Evolutionary conservation across 2,113 vertebrate genomes (phyloP).

Genomic region (Oreochromis spilurus): DNA sequence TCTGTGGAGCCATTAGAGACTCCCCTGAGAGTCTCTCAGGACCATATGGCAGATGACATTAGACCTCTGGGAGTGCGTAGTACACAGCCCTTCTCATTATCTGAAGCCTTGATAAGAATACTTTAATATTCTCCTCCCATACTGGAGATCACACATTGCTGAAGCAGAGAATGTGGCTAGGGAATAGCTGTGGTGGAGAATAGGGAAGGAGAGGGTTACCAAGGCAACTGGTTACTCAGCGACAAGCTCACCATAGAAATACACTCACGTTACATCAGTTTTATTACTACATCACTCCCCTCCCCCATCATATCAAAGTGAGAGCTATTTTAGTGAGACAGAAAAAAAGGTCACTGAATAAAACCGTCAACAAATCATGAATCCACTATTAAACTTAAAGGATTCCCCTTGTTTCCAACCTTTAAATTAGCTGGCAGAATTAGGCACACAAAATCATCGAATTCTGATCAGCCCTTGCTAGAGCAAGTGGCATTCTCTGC

Average conservation of each 20-base stretch:
- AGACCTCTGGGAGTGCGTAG: background rate
- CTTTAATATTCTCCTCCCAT: constrained; percentile 31
- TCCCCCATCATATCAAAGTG: constrained; percentile 8
- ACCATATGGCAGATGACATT: constrained; percentile 11
- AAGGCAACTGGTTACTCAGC: constrained; percentile 68
- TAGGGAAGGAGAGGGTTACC: constrained; percentile 43
- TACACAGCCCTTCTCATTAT: constrained; percentile 12
- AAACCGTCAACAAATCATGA: background rate
- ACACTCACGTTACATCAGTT: constrained; percentile 53
- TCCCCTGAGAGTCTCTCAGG: constrained; percentile 1
- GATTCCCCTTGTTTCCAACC: background rate
- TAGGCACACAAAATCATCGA: background rate
- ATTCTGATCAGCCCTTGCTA: background rate
- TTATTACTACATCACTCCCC: constrained; percentile 38
- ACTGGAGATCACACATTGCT: constrained; percentile 30
- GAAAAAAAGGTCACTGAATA: background rate
- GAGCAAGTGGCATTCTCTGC: constrained; percentile 21
- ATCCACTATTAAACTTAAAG: background rate
- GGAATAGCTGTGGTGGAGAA: background rate
- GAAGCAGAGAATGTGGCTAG: background rate
- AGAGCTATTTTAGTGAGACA: background rate
- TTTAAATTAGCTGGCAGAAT: background rate
- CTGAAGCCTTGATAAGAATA: constrained; percentile 17
- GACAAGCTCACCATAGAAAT: constrained; percentile 52
- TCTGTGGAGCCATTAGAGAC: background rate